Evolutionary conservation across 2,888 invertebrate genomes (phyloP).

Genomic region (Calliphora vomitoria): DNA sequence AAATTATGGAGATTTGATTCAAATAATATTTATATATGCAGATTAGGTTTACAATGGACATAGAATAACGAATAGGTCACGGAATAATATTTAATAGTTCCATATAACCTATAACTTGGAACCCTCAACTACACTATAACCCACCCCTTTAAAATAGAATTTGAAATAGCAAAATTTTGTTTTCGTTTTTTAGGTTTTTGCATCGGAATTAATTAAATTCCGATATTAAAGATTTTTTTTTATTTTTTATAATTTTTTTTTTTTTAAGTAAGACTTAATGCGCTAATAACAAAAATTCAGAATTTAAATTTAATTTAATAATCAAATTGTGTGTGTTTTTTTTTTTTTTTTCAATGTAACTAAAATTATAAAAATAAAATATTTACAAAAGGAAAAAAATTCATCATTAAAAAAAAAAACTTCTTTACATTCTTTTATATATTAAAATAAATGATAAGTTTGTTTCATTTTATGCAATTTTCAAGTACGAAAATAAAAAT

Average conservation of each 20-base stretch:
- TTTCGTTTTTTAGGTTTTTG: slow-evolving; percentile 66
- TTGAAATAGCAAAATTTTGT: slow-evolving; percentile 13
- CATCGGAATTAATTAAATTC: slow-evolving; percentile 68
- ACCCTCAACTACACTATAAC: too few species aligned
- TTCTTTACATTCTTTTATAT: slow-evolving; percentile 57
- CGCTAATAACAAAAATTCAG: slow-evolving; percentile 73
- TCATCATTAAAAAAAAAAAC: slow-evolving; percentile 40
- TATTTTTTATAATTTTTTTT: slow-evolving; percentile 59
- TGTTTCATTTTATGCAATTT: slow-evolving; percentile 24
- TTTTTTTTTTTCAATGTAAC: slow-evolving; percentile 41
- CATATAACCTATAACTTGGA: too few species aligned
- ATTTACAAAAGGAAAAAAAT: slow-evolving; percentile 70
- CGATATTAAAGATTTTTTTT: slow-evolving; percentile 64
- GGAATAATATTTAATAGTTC: too few species aligned
- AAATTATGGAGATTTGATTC: too few species aligned
- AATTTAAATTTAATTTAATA: slow-evolving; percentile 62
- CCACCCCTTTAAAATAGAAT: neutral
- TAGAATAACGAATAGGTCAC: too few species aligned
- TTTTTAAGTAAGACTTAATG: slow-evolving; percentile 69
- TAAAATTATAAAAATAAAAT: slow-evolving; percentile 68
- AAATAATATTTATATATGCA: too few species aligned
- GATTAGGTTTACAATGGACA: too few species aligned
- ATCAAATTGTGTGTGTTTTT: slow-evolving; percentile 51
- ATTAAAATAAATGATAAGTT: slow-evolving; percentile 23
- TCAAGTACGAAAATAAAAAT: slow-evolving; percentile 46